Evolutionary conservation across 2,888 invertebrate genomes (phyloP), one percentile per base, ranked within the genome.

Genomic region (Myopa testacea): DNA sequence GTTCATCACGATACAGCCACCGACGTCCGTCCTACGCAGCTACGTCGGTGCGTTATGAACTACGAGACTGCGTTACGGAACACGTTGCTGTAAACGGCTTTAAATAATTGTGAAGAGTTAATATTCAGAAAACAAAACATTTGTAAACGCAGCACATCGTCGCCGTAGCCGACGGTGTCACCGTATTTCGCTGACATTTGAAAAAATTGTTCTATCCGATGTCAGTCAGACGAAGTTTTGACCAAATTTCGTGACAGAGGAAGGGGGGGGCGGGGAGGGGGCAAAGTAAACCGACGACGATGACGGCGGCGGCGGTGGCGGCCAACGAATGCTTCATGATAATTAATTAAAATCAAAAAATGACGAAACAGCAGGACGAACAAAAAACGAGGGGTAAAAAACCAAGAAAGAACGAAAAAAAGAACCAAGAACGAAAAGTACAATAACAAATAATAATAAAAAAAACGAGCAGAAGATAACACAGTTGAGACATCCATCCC

Each of bases 331-430:
- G 63, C 26, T 45, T 58, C 75, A 45, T 19, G 75, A 75, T 69
- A 75, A 75, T 75, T 85, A 86, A 87, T 87, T 87, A 87, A 87
- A 87, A 87, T 87, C 87, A 87, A 81, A 81, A 78, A 86, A 85
- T 83, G 82, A 83, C 84, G 85, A 84, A 84, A 85, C 84, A 82
- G 81, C 81, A 80, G 60, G 70, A 62, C 58, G 75, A 37, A 65
- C 45, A 45, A 38, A 65, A 63, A 63, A 63, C 12, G 37, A 8
- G 8, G 14, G n/a, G 19, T n/a, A 38, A 12, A 4, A 37, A 62
- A 62, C n/a, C 68, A 75, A 38, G 78, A 80, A 80, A 78, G 81
- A 80, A 77, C 40, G 40, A 37, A 14, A 60, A 52, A 65, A 65
- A 8, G 37, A 63, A 74, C 26, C 26, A 26, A 26, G 7, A 74